Evolutionary conservation across 2,113 vertebrate genomes (phyloP).

Genomic region (Dromiciops gliroides): DNA sequence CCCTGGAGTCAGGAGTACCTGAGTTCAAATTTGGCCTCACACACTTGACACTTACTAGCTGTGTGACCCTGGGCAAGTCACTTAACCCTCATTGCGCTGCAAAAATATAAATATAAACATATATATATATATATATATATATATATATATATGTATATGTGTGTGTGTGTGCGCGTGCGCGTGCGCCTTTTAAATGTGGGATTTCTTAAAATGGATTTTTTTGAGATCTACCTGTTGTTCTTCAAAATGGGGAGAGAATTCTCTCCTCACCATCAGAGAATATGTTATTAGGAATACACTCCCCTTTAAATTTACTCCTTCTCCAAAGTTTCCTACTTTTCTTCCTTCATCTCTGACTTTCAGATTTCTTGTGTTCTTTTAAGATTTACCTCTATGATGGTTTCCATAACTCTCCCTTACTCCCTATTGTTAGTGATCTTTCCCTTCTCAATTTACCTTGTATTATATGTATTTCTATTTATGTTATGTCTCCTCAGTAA

Average conservation of each 20-base stretch:
- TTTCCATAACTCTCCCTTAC: neutral
- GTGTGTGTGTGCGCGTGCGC: no score
- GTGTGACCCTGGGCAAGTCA: no score
- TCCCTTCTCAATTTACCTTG: neutral
- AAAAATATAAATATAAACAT: no score
- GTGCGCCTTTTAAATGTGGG: neutral
- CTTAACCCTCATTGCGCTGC: no score
- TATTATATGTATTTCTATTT: neutral
- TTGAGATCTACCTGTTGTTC: neutral
- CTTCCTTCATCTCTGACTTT: neutral
- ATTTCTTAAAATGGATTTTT: neutral
- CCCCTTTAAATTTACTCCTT: neutral
- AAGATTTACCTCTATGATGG: neutral
- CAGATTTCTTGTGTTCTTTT: neutral
- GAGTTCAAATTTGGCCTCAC: no score
- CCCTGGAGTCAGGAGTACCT: no score
- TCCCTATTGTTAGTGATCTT: neutral
- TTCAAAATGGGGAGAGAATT: neutral
- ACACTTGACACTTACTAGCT: no score
- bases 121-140: no score
- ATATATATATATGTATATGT: no score
- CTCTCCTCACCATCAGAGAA: neutral
- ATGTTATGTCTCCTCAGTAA: no score
- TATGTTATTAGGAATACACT: conserved; percentile 2
- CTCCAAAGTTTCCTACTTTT: neutral